These are phyloP conservation scores for Clostera curtula DNA, from an alignment of 2,888 invertebrate species.

Conservation along the genomic window DNA sequence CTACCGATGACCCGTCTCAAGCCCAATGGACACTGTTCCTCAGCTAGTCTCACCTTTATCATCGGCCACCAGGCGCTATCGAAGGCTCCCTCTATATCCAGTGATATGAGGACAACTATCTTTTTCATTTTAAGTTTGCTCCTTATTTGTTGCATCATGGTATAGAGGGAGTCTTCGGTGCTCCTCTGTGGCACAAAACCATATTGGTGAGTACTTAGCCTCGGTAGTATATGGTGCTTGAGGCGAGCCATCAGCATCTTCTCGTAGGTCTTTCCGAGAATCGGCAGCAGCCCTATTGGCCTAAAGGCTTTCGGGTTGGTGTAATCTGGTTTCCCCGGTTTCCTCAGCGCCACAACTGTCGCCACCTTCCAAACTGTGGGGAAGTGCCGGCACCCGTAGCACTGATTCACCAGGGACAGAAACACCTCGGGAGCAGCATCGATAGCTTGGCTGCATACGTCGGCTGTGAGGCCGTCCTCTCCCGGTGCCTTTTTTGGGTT, in stretches of 20 bases:
- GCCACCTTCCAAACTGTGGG: conserved; percentile 12
- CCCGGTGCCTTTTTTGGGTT: conserved; percentile 19
- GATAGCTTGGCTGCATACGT: conserved; percentile 16
- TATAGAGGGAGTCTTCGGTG: neutral
- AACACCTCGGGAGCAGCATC: conserved; percentile 5
- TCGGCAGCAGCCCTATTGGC: conserved; percentile 17
- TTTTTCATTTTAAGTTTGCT: neutral
- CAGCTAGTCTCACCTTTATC: neutral
- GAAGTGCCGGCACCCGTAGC: conserved; percentile 1
- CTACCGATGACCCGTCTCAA: neutral
- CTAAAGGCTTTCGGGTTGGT: conserved; percentile 14
- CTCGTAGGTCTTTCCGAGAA: conserved; percentile 9
- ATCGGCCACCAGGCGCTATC: conserved; percentile 1
- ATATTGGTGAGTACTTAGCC: too few relatives aligned
- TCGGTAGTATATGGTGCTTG: neutral
- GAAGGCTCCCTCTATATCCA: neutral
- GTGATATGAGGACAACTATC: neutral
- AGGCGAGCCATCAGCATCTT: neutral
- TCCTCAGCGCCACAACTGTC: conserved; percentile 11
- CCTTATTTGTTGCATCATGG: neutral
- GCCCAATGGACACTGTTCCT: neutral
- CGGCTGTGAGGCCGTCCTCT: conserved; percentile 16
- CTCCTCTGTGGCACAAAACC: neutral
- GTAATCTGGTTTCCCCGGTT: conserved; percentile 16
- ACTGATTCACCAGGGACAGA: conserved; percentile 12